phyloP scores from a whole-genome alignment of 2,797 vertebrate species.

The Pseudochaenichthys georgianus region DNA sequence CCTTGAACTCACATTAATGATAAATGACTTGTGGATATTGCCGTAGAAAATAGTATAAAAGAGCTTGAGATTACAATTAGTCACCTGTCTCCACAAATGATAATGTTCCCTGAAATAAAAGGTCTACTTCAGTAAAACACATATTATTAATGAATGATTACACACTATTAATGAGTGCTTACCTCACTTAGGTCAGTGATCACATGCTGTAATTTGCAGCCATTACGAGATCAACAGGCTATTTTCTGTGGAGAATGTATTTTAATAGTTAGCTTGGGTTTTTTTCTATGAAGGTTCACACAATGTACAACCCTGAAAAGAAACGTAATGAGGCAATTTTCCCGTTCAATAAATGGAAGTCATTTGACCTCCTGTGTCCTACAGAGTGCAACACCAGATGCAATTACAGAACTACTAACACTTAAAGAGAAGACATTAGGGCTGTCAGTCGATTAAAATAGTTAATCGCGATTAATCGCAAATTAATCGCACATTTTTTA shows the following conservation, averaged over 20 bases:
- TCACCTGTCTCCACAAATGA: not conserved
- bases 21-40: not conserved
- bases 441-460: too few species aligned
- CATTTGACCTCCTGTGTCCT: conserved; percentile 9
- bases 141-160: too few species aligned
- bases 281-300: conserved; percentile 5
- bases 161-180: not conserved
- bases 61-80: not conserved
- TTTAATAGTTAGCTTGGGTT: conserved; percentile 11
- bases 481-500: too few species aligned
- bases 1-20: conserved; percentile 5
- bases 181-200: not conserved
- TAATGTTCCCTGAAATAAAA: not conserved
- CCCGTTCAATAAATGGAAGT: conserved; percentile 26
- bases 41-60: not conserved
- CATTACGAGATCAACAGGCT: not conserved
- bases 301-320: conserved; percentile 14
- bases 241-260: conserved; percentile 7
- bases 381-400: conserved; percentile 2
- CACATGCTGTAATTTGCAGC: not conserved
- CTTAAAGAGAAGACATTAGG: not conserved
- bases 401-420: conserved; percentile 15
- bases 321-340: conserved; percentile 6
- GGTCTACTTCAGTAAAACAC: too few species aligned
- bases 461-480: too few species aligned